Evolutionary conservation across 2,113 vertebrate species (phyloP).

Genomic region (Phalacrocorax brasilianus): DNA sequence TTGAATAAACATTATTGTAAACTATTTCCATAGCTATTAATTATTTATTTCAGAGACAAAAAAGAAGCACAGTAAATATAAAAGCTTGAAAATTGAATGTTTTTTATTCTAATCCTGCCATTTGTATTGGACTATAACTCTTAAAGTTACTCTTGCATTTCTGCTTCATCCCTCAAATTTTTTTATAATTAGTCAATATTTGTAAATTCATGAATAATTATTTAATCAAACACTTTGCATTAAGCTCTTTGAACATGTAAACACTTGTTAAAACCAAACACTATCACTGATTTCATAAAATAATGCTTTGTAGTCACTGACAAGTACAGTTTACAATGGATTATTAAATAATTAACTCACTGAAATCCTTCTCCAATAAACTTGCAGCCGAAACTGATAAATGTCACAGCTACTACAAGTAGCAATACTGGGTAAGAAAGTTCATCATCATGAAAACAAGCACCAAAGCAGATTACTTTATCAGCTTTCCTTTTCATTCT

Average conservation of each 20-base stretch:
- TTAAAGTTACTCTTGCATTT: neutral
- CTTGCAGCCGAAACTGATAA: neutral
- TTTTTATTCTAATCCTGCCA: neutral
- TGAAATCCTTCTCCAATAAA: neutral
- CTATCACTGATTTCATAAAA: neutral
- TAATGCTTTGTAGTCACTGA: neutral
- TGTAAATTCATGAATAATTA: conserved; percentile 17
- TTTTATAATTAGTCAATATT: neutral
- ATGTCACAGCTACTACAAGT: neutral
- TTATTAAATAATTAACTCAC: neutral
- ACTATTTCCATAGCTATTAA: neutral
- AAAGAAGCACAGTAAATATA: neutral
- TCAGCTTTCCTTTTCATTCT: neutral
- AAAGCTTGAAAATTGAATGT: neutral
- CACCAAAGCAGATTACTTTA: neutral
- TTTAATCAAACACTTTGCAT: neutral
- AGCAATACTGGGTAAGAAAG: neutral
- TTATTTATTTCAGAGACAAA: neutral
- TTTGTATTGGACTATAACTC: neutral
- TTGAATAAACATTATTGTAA: neutral
- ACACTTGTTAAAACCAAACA: neutral
- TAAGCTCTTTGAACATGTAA: neutral
- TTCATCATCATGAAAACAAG: neutral
- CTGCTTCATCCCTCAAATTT: neutral
- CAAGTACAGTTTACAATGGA: neutral